phyloP scores from a whole-genome alignment of 2,797 vertebrate species.

The Cyprinella venusta region DNA sequence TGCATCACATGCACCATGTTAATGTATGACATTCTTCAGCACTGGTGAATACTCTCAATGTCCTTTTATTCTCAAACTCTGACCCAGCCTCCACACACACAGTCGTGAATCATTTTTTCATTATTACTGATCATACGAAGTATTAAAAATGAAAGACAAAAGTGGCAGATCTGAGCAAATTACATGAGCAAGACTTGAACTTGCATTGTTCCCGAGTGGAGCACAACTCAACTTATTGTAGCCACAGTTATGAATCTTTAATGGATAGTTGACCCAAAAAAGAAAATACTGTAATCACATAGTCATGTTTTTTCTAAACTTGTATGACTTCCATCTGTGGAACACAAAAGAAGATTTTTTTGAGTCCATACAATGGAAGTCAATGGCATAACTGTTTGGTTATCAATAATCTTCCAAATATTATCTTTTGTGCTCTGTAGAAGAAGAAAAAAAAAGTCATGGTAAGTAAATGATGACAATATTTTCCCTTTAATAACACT shows the following conservation, averaged over 20 bases:
- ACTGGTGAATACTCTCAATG: conserved; percentile 25
- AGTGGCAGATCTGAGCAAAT: background rate
- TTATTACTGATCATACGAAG: background rate
- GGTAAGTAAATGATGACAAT: background rate
- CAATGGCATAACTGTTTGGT: background rate
- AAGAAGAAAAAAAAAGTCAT: background rate
- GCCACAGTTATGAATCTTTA: background rate
- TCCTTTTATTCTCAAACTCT: conserved; percentile 25
- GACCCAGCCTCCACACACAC: background rate
- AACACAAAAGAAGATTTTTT: background rate
- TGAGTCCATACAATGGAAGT: background rate
- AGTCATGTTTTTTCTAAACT: background rate
- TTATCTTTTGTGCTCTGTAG: background rate
- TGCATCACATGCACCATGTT: conserved; percentile 10
- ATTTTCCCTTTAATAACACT: background rate
- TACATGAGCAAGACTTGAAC: background rate
- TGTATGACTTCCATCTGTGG: background rate
- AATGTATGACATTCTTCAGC: conserved; percentile 38
- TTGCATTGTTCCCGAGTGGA: background rate
- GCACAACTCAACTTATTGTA: background rate
- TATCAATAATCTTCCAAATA: background rate
- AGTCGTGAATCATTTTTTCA: background rate
- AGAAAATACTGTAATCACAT: background rate
- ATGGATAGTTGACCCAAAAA: background rate
- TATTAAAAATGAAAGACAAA: background rate